Evolutionary conservation across 2,888 invertebrate species (phyloP), one percentile per base, ranked within the genome.

Genomic region (Hirudinaria manillensis): DNA sequence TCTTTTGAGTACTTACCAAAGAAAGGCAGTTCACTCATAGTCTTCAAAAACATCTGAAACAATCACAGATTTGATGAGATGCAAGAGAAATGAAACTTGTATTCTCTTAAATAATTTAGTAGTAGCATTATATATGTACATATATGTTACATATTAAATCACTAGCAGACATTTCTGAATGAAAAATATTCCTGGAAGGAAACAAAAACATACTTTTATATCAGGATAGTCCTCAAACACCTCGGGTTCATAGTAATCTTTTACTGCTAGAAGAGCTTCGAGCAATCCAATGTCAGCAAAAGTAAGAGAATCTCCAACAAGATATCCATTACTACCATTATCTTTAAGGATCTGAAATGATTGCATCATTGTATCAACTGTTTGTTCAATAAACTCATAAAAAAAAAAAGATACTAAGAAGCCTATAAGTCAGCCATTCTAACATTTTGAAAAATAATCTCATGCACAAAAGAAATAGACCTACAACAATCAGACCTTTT

Each of bases 271-370:
- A 36, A 73, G 24, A 21, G 32, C 36, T 56, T 76, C 76, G 27
- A 76, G 67, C 29, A 76, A 34, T 29, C 76, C 68, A 13, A 76
- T 6, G 56, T 76, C 76, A 32, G 76, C 76, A 53, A 73, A 27
- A 29, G 76, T 76, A 7, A 76, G 53, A 7, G 38, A 24, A 38
- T 45, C 32, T 21, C 76, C 73, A n/a, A 76, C 76, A n/a, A 53
- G 38, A 38, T 76, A 73, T 19, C 72, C 73, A n/a, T 65, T 51
- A 3, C 55, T 53, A 32, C 67, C 72, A 53, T 66, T 24, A 16
- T 72, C 68, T 36, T 55, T 29, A 27, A 76, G 53, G 7, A 55
- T 24, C 66, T 45, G 34, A n/a, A 29, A 70, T 34, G 45, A 45
- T 45, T 7, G 45, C 10, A 21, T 29, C 38, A 21, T 10, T 65